Evolutionary conservation across 2,113 vertebrate species (phyloP).

Genomic region (Barnardius zonarius): DNA sequence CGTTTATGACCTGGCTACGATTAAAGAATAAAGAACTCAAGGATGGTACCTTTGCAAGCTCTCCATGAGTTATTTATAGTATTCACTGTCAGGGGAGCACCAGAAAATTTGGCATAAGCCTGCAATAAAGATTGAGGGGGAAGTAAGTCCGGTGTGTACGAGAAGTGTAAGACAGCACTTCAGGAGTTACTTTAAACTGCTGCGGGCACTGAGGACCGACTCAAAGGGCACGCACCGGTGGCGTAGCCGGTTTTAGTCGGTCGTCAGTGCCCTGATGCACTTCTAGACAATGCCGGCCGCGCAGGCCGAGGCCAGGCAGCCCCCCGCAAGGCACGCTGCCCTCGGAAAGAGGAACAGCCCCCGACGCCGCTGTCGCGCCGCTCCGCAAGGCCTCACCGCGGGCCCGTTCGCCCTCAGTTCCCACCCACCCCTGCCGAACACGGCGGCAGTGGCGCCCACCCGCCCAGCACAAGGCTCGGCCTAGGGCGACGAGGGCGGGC

Average conservation of each 20-base stretch:
- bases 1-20: accelerated
- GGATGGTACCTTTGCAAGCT: slow-evolving; percentile 82
- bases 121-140: slow-evolving; percentile 70
- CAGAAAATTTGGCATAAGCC: slow-evolving; percentile 92
- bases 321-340: no score
- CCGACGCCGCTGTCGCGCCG: no score
- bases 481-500: neutral
- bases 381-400: no score
- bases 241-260: accelerated
- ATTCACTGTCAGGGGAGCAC: slow-evolving; percentile 83
- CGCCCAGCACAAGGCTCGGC: neutral
- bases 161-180: neutral
- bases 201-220: neutral
- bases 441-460: no score
- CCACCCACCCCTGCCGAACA: neutral
- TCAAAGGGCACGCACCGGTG: no score
- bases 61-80: slow-evolving; percentile 88
- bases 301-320: no score
- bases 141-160: neutral
- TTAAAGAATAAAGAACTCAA: neutral
- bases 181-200: neutral
- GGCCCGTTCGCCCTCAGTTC: no score
- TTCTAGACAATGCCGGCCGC: accelerated
- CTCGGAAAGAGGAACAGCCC: no score
- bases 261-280: neutral